Base-by-base conservation (phyloP, 2,113 vertebrate species). In the Poeciliopsis retropinna region DNA sequence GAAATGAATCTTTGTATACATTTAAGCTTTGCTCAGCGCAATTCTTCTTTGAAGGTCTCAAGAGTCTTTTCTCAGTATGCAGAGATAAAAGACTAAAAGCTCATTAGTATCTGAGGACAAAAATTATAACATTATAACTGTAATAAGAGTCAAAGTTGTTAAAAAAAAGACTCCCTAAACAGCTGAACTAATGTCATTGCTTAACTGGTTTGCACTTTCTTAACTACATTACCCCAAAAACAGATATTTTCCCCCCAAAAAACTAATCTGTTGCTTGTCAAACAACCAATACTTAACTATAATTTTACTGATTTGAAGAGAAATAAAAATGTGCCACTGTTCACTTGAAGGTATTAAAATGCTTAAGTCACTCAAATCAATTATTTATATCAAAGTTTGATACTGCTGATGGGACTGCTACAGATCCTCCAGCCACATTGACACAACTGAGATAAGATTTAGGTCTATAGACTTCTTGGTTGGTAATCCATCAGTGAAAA, bases 1-100 rank as follows among this genome's bases (percentile, higher is more conserved):
- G 82, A 88, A 91, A 91, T 91, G 85, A 88, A 91, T 92, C 84
- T 86, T 79, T 72, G 84, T 87, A 78, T 81, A 84, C 15, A 12
- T 89, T 89, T 83, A 79, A 80, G 86, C 83, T 57, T 76, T 6
- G 74, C 84, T 91, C 79, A 87, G 89, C 86, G 84, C 66, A 85
- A 71, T 87, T 87, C 83, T 77, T 30, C 78, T 86, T 15, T 73
- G 74, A 79, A 74, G 78, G 70, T 90, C 89, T 81, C 82, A 64
- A 60, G 78, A 88, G 90, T 41, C 34, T 27, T 32, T 76, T 70
- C 64, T 75, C 73, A 62, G 65, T 70, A 64, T 75, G 78, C 64
- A 12, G 67, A 89, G 88, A 91, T 90, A 89, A 91, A 90, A 90
- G 83, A 81, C 65, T 78, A 80, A 73, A 72, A 89, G 67, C 82